Evolutionary conservation across 2,113 vertebrate species (phyloP).

Genomic region (Herpailurus yagouaroundi): DNA sequence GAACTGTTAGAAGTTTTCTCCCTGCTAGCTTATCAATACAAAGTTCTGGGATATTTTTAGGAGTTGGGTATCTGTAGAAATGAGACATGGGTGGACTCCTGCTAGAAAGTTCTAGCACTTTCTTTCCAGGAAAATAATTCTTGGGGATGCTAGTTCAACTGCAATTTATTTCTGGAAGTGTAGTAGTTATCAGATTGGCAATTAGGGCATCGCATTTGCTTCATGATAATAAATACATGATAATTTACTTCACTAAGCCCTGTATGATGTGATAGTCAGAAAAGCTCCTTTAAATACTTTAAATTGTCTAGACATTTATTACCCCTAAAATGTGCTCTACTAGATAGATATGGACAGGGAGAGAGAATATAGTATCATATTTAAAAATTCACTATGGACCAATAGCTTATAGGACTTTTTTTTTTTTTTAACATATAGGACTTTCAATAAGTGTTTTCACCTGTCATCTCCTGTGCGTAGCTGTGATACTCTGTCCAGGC

Average conservation of each 20-base stretch:
- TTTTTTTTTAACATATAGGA: not conserved
- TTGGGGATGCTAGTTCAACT: not conserved
- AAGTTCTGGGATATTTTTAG: not conserved
- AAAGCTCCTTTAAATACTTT: not conserved
- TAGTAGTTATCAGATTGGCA: not conserved
- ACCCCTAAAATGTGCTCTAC: not conserved
- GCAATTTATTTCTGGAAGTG: not conserved
- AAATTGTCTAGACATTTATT: not conserved
- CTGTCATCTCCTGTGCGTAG: not conserved
- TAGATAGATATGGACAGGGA: not conserved
- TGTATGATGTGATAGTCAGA: not conserved
- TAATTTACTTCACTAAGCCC: constrained; percentile 3
- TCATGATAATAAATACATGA: not conserved
- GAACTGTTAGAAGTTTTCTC: not conserved
- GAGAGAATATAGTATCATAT: not conserved
- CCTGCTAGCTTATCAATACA: not conserved
- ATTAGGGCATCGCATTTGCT: not conserved
- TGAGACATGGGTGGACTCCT: not conserved
- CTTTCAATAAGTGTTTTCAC: not conserved
- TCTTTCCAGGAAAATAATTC: constrained; percentile 31
- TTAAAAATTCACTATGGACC: not conserved
- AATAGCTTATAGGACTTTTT: not conserved
- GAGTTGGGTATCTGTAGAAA: not conserved
- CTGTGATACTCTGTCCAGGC: not conserved
- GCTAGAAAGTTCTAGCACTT: constrained; percentile 39